A percentile compares a stretch with the other conserved stretches of the same genome.
Evolutionary conservation across 2,797 vertebrate genomes (phyloP).

Genomic region (Tragelaphus oryx): DNA sequence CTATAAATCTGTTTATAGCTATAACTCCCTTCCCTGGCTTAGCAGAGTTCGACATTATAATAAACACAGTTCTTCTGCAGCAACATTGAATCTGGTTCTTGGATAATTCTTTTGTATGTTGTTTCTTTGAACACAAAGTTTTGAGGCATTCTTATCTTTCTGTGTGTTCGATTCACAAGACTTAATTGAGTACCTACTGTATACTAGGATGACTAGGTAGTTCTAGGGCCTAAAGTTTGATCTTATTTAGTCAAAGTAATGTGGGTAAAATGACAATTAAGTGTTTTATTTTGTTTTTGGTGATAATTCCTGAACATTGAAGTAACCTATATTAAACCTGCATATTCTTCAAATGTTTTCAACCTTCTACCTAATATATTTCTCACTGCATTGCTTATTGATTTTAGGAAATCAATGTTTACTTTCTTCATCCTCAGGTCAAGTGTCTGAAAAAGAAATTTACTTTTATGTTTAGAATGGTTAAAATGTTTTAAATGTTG

Average conservation of each 20-base stretch:
- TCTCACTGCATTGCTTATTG: background rate
- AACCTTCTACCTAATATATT: background rate
- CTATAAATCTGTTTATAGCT: slow-evolving; percentile 71
- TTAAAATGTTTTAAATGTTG: background rate
- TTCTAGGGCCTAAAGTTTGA: background rate
- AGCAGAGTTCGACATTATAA: slow-evolving; percentile 57
- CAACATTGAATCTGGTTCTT: slow-evolving; percentile 42
- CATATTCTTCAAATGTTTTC: background rate
- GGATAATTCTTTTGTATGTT: slow-evolving; percentile 54
- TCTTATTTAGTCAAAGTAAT: background rate
- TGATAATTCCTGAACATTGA: background rate
- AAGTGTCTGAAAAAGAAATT: background rate
- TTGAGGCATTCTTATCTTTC: slow-evolving; percentile 25
- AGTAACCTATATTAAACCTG: background rate
- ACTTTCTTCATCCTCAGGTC: background rate
- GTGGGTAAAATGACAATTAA: background rate
- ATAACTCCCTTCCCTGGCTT: slow-evolving; percentile 55
- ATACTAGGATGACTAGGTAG: background rate
- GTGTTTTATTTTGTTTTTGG: background rate
- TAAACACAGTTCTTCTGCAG: slow-evolving; percentile 60
- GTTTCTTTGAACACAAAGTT: slow-evolving; percentile 50
- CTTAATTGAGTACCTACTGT: background rate
- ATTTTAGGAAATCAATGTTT: background rate
- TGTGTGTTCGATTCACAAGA: background rate
- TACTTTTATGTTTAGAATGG: background rate